phyloP scores from a whole-genome alignment of 2,797 vertebrate species.

The Phoebastria nigripes region DNA sequence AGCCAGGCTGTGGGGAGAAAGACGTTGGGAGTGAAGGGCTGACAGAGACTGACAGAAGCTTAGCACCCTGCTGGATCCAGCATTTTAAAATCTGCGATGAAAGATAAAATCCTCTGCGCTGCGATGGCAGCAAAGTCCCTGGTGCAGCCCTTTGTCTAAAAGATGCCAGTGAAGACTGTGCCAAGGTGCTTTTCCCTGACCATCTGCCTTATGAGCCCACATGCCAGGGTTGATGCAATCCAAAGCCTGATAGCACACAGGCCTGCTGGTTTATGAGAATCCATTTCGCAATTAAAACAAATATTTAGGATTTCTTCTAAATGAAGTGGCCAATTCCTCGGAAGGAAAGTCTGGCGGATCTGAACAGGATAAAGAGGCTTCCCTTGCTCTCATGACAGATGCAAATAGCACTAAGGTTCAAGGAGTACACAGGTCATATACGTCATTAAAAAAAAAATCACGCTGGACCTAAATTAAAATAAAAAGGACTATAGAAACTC shows the following conservation, averaged over 20 bases:
- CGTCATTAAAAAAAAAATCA: background rate
- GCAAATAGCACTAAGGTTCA: constrained; percentile 49
- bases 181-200: constrained; percentile 68
- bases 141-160: constrained; percentile 55
- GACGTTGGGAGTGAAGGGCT: constrained; percentile 52
- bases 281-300: constrained; percentile 70
- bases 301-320: constrained; percentile 69
- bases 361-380: constrained; percentile 56
- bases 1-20: constrained; percentile 61
- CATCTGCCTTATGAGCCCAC: constrained; percentile 65
- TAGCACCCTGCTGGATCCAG: constrained; percentile 62
- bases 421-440: background rate
- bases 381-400: constrained; percentile 46
- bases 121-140: background rate
- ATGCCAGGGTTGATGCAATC: constrained; percentile 70
- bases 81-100: background rate
- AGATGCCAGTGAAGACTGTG: constrained; percentile 51
- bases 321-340: constrained; percentile 46
- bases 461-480: background rate
- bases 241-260: constrained; percentile 66
- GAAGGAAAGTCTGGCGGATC: constrained; percentile 46
- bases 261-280: constrained; percentile 69
- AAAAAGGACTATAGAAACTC: background rate
- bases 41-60: constrained; percentile 65
- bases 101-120: background rate